Percentiles rank a stretch among this genome's conserved stretches.
phyloP scores from a whole-genome alignment of 92 coral and sea anemone species.

The Zoanthus sociatus region DNA sequence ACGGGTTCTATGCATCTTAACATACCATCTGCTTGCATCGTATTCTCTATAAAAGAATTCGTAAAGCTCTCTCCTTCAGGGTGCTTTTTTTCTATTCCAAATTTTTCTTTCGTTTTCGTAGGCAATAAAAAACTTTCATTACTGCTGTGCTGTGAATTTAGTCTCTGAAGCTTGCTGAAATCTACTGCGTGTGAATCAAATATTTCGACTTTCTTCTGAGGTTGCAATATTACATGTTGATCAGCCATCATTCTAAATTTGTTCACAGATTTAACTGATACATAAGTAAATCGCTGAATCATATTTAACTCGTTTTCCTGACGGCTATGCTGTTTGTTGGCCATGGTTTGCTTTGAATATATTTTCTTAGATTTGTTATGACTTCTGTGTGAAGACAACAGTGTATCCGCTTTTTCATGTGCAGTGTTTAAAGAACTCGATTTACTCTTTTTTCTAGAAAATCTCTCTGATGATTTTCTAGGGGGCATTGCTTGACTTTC shows the following conservation, averaged over 20 bases:
- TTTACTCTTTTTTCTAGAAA: neutral
- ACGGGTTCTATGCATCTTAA: too few species aligned
- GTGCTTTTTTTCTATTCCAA: neutral
- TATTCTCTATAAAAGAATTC: too few species aligned
- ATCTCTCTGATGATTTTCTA: neutral
- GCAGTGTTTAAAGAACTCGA: neutral
- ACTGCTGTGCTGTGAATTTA: neutral
- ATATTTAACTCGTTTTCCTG: neutral
- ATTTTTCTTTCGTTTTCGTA: too few species aligned
- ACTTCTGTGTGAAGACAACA: neutral
- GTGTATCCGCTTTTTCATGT: neutral
- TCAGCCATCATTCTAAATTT: neutral
- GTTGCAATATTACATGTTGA: slow-evolving; percentile 36
- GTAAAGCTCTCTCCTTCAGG: neutral
- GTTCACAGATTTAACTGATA: neutral
- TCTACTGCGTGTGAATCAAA: slow-evolving; percentile 79
- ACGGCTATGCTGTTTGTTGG: neutral
- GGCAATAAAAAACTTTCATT: neutral
- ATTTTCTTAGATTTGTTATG: neutral
- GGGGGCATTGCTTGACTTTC: neutral
- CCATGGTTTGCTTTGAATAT: neutral
- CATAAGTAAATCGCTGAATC: neutral
- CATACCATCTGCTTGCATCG: too few species aligned
- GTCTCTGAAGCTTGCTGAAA: slow-evolving; percentile 29
- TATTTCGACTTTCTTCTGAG: slow-evolving; percentile 62